Evolutionary conservation across 2,888 invertebrate species (phyloP), one percentile per base, ranked within the genome.

Genomic region (Heliconius cydno): DNA sequence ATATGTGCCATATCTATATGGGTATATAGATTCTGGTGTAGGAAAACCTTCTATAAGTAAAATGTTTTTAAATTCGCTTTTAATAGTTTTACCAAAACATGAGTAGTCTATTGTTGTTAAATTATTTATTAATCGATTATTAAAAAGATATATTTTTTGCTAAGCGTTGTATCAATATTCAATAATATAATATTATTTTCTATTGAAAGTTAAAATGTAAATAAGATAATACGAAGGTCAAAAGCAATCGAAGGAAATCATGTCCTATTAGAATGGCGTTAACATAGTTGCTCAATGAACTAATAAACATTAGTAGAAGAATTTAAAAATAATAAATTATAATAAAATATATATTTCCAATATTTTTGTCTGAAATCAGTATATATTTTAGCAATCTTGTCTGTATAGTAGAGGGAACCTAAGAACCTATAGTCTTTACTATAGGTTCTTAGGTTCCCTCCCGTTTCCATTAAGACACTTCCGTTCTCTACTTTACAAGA

Each of bases 221-320:
- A 66, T 30, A 75, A 22, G 5, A 46, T 65, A 46, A 41, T 34
- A 79, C 46, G 74, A 75, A 79, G 68, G 75, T 79, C 52, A 70
- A 41, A 68, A 63, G 46, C 22, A 79, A 66, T 65, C 28, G 30
- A 72, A 65, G 30, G 67, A 75, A 67, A 79, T 73, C 74, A 19
- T 46, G 74, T 75, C 68, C 22, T 70, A 70, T 75, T 74, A 79
- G 78, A 79, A 79, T 70, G 74, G 41, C 63, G 78, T 15, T 78
- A 60, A 70, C 75, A 75, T 75, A 63, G 57, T 76, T 79, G 74
- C 75, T 68, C 74, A 46, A 63, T 75, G 60, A 73, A n/a, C 52
- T 66, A 73, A 52, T 22, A 3, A 28, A 30, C 28, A 28, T 28
- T 28, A 28, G 28, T 22, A 46, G 46, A 68, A 75, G 63, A 46